A percentile compares a stretch with the other conserved stretches of the same genome.
Conservation (phyloP, 2,888 invertebrate genomes). For the Coenonympha glycerion region DNA sequence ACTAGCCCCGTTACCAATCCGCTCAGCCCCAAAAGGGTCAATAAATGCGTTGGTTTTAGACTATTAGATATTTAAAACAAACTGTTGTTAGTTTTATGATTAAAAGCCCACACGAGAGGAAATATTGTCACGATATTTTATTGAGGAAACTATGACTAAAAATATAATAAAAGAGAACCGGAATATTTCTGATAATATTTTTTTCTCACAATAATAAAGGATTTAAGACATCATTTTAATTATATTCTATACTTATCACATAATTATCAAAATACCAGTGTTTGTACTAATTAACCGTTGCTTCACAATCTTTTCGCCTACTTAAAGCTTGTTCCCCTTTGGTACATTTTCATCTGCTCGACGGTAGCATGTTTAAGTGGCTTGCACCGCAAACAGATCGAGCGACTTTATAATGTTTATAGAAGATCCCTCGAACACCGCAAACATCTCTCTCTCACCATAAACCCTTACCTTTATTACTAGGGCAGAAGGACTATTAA, state of each 20-base stretch:
- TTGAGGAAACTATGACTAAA: slow-evolving; percentile 4
- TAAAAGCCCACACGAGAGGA: slow-evolving; percentile 16
- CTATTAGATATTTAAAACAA: slow-evolving; percentile 27
- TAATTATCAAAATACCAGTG: too few relatives aligned
- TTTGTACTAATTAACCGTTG: too few relatives aligned
- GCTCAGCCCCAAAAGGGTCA: slow-evolving; percentile 23
- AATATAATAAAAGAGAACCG: not conserved
- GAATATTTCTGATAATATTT: slow-evolving; percentile 8
- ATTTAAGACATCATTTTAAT: too few relatives aligned
- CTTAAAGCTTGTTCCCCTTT: not conserved
- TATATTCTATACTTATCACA: too few relatives aligned
- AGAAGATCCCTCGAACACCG: slow-evolving; percentile 35
- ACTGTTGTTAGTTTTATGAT: slow-evolving; percentile 21
- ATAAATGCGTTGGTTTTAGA: slow-evolving; percentile 47
- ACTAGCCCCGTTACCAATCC: slow-evolving; percentile 45
- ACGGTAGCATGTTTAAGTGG: slow-evolving; percentile 34
- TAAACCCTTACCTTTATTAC: slow-evolving; percentile 15
- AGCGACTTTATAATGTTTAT: slow-evolving; percentile 43
- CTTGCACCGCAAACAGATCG: slow-evolving; percentile 30
- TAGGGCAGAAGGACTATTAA: slow-evolving; percentile 3
- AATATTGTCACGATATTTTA: slow-evolving; percentile 9
- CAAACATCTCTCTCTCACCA: slow-evolving; percentile 30
- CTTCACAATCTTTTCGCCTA: too few relatives aligned
- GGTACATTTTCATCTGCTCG: slow-evolving; percentile 6
- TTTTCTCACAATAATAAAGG: too few relatives aligned